A percentile compares a stretch with the other conserved stretches of the same genome.
These are phyloP conservation scores for Geodia barretti DNA, from an alignment of 37 sponge, comb jelly and placozoan species.

Conservation along the genomic window DNA sequence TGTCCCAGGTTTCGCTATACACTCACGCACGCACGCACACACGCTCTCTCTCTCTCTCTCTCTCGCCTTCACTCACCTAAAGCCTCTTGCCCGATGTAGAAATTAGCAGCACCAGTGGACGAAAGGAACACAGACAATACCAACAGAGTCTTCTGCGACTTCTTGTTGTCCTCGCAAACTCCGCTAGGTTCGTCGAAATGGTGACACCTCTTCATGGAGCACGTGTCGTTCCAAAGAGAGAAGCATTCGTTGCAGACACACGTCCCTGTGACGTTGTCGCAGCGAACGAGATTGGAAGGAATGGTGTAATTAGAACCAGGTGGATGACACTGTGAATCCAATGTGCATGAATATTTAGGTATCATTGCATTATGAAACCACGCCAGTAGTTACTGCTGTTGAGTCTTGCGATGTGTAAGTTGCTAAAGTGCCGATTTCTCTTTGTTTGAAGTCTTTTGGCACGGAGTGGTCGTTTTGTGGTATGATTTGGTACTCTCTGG, in stretches of 20 bases:
- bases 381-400: too few species aligned
- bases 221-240: not conserved
- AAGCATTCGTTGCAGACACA: not conserved
- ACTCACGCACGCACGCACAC: not conserved
- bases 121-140: conserved; percentile 36
- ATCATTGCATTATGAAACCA: not conserved
- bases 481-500: too few species aligned
- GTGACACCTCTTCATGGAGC: not conserved
- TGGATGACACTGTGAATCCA: not conserved
- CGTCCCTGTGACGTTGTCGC: not conserved
- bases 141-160: not conserved
- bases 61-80: not conserved
- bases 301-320: not conserved
- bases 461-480: too few species aligned
- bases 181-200: not conserved
- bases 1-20: not conserved
- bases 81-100: conserved; percentile 42
- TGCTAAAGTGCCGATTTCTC: not conserved
- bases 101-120: conserved; percentile 54
- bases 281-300: not conserved
- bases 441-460: too few species aligned
- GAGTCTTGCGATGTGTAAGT: not conserved
- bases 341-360: not conserved
- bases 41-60: not conserved
- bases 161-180: not conserved